Evolutionary conservation across 1,140 invertebrate genomes (phyloP).

Genomic region (Caenorhabditis elegans): DNA sequence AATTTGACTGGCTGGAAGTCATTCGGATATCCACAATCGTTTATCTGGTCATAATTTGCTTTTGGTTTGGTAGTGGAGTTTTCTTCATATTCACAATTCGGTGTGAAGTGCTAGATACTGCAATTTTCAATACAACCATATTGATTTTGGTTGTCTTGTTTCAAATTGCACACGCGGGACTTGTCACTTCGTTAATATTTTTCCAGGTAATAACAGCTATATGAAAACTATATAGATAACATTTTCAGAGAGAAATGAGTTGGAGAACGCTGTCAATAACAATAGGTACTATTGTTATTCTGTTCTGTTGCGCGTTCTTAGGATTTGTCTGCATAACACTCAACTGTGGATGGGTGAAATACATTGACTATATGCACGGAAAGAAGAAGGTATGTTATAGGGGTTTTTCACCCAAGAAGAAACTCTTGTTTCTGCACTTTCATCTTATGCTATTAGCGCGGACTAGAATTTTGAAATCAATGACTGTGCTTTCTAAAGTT

Average conservation of each 20-base stretch:
- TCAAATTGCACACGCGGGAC: constrained; percentile 55
- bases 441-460: no score
- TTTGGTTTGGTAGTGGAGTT: constrained; percentile 59
- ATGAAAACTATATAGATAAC: background rate
- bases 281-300: constrained; percentile 51
- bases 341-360: constrained; percentile 61
- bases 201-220: constrained; percentile 62
- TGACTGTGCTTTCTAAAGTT: no score
- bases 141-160: constrained; percentile 54
- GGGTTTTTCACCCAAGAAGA: constrained; percentile 9
- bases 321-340: constrained; percentile 49
- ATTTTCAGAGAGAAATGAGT: constrained; percentile 22
- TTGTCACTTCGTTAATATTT: constrained; percentile 54
- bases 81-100: constrained; percentile 57
- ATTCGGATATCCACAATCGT: constrained; percentile 57
- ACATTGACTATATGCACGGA: constrained; percentile 64
- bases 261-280: constrained; percentile 45
- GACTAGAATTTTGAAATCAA: no score
- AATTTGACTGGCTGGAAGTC: constrained; percentile 57
- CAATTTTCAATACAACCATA: constrained; percentile 58
- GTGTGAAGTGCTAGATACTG: constrained; percentile 60
- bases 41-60: constrained; percentile 50
- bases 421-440: constrained; percentile 17
- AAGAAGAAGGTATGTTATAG: constrained; percentile 54
- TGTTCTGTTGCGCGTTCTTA: constrained; percentile 42